Conservation (phyloP, 2,113 vertebrate species). For the Morone saxatilis region DNA sequence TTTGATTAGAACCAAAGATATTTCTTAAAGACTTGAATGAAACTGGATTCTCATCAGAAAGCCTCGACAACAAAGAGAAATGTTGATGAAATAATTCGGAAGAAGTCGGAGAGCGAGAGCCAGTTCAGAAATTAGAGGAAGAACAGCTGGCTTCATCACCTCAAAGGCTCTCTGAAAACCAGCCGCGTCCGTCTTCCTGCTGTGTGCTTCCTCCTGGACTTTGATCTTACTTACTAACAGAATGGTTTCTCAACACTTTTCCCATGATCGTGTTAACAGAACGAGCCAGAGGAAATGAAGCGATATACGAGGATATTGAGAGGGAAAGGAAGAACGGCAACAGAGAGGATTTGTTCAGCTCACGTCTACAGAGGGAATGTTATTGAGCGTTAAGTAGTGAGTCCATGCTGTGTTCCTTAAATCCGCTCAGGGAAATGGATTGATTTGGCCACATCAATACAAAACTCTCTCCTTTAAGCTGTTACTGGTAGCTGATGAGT, state of each 20-base stretch:
- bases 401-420: conserved; percentile 1
- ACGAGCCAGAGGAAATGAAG: not conserved
- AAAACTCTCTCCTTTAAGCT: not conserved
- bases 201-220: not conserved
- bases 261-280: not conserved
- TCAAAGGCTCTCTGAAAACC: not conserved
- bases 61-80: not conserved
- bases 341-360: conserved; percentile 6
- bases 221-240: not conserved
- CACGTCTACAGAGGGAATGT: not conserved
- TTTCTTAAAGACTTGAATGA: conserved; percentile 4
- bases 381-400: conserved; percentile 5
- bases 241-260: not conserved
- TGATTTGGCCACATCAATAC: not conserved
- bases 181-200: not conserved
- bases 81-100: conserved; percentile 1
- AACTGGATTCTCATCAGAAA: conserved; percentile 6
- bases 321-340: not conserved
- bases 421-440: not conserved
- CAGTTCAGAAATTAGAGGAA: not conserved
- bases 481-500: not conserved
- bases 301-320: not conserved
- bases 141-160: not conserved
- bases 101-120: not conserved
- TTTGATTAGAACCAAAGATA: conserved; percentile 21